phyloP scores from a whole-genome alignment of 2,888 invertebrate species.

The Hyposoter didymator region DNA sequence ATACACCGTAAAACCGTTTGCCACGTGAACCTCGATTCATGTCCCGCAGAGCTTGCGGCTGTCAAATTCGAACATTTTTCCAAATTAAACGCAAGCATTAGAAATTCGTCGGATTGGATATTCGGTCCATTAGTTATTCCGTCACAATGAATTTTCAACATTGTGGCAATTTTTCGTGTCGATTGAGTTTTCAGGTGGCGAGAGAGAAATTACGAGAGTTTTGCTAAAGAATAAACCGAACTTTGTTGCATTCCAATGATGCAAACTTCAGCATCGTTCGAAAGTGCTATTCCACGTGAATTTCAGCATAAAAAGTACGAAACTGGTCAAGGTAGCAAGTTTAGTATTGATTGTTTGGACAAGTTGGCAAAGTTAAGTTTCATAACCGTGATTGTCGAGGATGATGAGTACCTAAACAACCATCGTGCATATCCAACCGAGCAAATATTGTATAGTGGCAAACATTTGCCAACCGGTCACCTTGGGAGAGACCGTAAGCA shows the following conservation, averaged over 20 bases:
- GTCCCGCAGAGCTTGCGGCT: background rate
- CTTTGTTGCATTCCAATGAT: too few species aligned
- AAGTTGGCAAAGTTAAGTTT: conserved; percentile 14
- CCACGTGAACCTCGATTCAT: background rate
- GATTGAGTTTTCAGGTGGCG: too few species aligned
- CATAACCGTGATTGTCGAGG: background rate
- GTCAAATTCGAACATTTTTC: background rate
- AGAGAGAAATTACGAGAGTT: too few species aligned
- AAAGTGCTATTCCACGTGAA: background rate
- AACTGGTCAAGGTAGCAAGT: background rate
- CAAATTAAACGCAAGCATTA: background rate
- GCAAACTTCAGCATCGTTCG: too few species aligned
- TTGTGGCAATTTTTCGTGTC: too few species aligned
- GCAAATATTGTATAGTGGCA: conserved; percentile 45
- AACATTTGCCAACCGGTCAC: conserved; percentile 51
- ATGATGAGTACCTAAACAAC: background rate
- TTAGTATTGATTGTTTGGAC: background rate
- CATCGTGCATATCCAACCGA: conserved; percentile 19
- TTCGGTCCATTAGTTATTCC: background rate
- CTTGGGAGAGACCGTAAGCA: conserved; percentile 9
- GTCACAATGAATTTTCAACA: too few species aligned
- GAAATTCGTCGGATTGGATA: background rate
- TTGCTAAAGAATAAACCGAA: too few species aligned
- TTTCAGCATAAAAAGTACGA: background rate
- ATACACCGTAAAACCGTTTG: conserved; percentile 5